Evolutionary conservation across 2,797 vertebrate species (phyloP).

Genomic region (Sternotherus odoratus): DNA sequence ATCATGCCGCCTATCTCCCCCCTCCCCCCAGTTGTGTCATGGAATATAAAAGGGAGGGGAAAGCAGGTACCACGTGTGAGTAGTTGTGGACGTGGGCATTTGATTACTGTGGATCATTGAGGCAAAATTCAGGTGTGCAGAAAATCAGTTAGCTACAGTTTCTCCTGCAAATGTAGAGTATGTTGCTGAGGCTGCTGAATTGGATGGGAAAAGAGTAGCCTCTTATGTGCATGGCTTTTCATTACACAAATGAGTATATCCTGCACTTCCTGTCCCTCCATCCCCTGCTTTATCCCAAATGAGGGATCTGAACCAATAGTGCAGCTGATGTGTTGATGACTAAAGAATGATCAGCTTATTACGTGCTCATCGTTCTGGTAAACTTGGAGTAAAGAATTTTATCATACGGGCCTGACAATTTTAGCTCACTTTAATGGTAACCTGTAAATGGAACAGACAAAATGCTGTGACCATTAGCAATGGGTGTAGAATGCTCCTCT

Average conservation of each 20-base stretch:
- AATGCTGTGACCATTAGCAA: not conserved
- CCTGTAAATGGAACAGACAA: not conserved
- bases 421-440: not conserved
- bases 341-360: not conserved
- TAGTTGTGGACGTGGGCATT: not conserved
- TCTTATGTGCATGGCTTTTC: not conserved
- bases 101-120: not conserved
- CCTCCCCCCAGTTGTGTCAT: not conserved
- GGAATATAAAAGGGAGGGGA: not conserved
- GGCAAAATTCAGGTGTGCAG: not conserved
- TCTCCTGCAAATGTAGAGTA: too few species aligned
- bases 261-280: not conserved
- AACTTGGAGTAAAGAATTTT: not conserved
- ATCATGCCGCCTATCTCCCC: too few species aligned
- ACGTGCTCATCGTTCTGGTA: not conserved
- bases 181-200: not conserved
- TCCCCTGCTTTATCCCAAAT: not conserved
- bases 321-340: not conserved
- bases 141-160: not conserved
- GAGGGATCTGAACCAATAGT: not conserved
- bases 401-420: not conserved
- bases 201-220: not conserved
- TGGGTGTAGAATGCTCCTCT: not conserved
- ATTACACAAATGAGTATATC: not conserved
- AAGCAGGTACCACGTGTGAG: not conserved